These are phyloP conservation scores for Trididemnum clinides DNA, from an alignment of 23 tunicate genomes.

Conservation along the genomic window DNA sequence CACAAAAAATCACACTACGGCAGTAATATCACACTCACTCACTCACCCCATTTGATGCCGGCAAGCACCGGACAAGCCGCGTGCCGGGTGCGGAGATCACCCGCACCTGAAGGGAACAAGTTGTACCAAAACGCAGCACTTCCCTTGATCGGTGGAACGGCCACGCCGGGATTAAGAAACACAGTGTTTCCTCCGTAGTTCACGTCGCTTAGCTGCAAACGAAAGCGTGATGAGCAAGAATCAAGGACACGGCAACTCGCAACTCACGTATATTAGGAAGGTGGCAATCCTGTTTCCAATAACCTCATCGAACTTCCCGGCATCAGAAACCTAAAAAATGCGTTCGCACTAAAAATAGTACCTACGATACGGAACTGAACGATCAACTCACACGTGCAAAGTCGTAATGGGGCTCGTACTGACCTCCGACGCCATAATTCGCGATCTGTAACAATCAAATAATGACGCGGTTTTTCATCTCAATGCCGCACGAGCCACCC, in stretches of 20 bases:
- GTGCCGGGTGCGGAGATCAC: slow-evolving; percentile 86
- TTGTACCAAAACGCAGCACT: slow-evolving; percentile 99
- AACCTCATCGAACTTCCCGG: not conserved
- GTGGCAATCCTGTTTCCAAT: slow-evolving; percentile 96
- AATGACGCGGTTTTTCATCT: not conserved
- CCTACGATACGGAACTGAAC: not conserved
- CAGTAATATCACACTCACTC: too few relatives aligned
- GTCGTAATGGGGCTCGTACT: slow-evolving; percentile 99
- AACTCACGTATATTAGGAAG: slow-evolving; percentile 64
- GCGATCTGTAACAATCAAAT: slow-evolving; percentile 53
- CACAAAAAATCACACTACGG: too few relatives aligned
- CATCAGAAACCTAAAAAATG: not conserved
- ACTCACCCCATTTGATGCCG: slow-evolving; percentile 83
- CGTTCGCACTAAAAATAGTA: too few relatives aligned
- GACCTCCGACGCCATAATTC: slow-evolving; percentile 98
- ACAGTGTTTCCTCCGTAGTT: slow-evolving; percentile 89
- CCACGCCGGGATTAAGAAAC: slow-evolving; percentile 76
- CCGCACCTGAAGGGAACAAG: slow-evolving; percentile 78
- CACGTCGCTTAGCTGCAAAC: slow-evolving; percentile 62
- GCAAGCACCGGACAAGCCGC: slow-evolving; percentile 98
- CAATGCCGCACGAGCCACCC: not conserved
- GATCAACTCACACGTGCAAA: slow-evolving; percentile 54
- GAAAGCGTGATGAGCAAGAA: not conserved
- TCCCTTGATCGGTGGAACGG: slow-evolving; percentile 81
- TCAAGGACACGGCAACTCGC: not conserved